Conservation (phyloP, 2,113 vertebrate species). For the Jacana jacana region DNA sequence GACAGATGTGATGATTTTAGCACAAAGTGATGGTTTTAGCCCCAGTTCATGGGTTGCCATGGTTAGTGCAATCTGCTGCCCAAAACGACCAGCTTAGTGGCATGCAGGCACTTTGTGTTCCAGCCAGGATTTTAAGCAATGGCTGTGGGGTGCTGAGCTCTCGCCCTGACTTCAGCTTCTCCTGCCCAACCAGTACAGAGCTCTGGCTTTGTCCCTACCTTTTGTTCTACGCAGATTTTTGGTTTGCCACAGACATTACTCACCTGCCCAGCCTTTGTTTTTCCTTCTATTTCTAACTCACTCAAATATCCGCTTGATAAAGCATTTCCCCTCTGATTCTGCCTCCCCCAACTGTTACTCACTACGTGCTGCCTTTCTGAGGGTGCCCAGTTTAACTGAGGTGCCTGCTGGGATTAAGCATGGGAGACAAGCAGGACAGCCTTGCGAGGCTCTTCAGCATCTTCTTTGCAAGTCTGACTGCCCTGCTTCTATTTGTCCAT, state of each 20-base stretch:
- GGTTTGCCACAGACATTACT: conserved; percentile 13
- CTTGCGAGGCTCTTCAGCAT: not conserved
- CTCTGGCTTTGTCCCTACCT: not conserved
- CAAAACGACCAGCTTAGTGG: not conserved
- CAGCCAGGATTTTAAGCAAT: not conserved
- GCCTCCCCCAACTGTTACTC: not conserved
- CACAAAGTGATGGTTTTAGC: not conserved
- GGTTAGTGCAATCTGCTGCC: not conserved
- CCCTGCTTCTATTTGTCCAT: not conserved
- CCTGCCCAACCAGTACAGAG: not conserved
- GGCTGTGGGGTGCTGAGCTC: not conserved
- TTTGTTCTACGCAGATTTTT: not conserved
- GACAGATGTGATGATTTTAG: not conserved
- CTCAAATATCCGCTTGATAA: not conserved
- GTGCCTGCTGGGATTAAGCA: not conserved
- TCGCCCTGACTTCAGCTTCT: not conserved
- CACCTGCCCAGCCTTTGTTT: conserved; percentile 48
- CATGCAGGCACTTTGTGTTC: not conserved
- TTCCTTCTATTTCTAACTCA: not conserved
- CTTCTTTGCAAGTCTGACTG: not conserved
- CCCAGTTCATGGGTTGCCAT: not conserved
- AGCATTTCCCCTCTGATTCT: not conserved
- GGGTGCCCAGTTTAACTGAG: not conserved
- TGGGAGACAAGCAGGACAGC: not conserved
- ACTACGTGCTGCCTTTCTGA: not conserved